Evolutionary conservation across 2,113 vertebrate species (phyloP), one percentile per base, ranked within the genome.

Genomic region (Buteo buteo): DNA sequence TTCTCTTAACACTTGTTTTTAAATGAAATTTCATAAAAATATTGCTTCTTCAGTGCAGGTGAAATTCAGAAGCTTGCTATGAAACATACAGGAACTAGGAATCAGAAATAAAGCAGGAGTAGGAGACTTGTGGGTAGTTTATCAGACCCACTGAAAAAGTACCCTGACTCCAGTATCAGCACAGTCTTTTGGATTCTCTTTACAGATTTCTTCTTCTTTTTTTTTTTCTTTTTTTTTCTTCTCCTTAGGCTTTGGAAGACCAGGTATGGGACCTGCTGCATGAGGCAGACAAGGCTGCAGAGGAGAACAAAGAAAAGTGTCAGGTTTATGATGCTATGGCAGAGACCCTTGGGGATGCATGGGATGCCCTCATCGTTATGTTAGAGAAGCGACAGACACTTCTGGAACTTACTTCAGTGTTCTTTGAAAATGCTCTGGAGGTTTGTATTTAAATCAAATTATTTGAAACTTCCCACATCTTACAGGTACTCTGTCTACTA

Each of bases 271-370:
- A 98, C 52, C 96, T 99, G 85, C 94, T 99, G 91, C 91, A 94
- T n/a, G 98, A 99, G 97, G 99, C 98, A 59, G 99, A 99, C 95
- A 97, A 96, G 72, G 97, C 95, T 26, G 98, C 98, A 49, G 98
- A 98, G 22, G 98, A 98, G 66, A 98, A 98, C 89, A 87, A 96
- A 94, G 97, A 98, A 45, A 98, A 98, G 77, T 96, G 96, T 65
- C 97, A 95, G 44, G 97, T 99, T 84, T 98, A 98, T 5, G 93
- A 98, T 11, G 99, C 99, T 61, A 99, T 99, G 99, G 98, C 97
- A 5, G 74, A 96, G 7, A 99, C 98, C 4, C 97, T 99, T 90
- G 99, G 97, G 0, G 98, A 99, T 70, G 99, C 99, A 4, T 99
- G 99, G 99, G 95, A 94, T 49, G 95, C 98, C 26, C 98, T 99